phyloP scores from a whole-genome alignment of 2,113 vertebrate genomes.

The Elachura formosa region DNA sequence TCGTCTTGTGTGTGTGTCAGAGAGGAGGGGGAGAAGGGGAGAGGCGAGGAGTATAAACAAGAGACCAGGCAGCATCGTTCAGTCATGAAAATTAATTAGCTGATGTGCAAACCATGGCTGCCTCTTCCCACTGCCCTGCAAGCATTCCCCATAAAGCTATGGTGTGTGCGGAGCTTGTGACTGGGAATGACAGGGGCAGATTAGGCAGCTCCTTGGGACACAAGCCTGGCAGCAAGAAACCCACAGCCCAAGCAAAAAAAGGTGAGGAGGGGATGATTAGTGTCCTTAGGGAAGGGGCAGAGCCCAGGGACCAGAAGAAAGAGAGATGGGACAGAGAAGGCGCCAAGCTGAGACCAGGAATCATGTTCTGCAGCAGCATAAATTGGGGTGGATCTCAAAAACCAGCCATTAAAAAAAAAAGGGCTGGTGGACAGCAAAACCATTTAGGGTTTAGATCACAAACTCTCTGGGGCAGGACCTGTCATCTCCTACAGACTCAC shows the following conservation, averaged over 20 bases:
- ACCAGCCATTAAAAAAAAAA: not conserved
- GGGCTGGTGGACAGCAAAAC: not conserved
- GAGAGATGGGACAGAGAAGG: accelerated
- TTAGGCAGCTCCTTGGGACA: constrained; percentile 43
- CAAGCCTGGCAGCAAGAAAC: constrained; percentile 43
- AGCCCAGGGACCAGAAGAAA: not conserved
- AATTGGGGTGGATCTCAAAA: not conserved
- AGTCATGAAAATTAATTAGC: constrained; percentile 65
- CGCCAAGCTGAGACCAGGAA: not conserved
- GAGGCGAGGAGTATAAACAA: constrained; percentile 32
- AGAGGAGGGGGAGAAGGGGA: constrained; percentile 8
- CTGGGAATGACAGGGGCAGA: constrained; percentile 56
- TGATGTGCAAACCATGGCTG: constrained; percentile 47
- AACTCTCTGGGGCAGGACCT: not conserved
- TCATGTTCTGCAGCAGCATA: not conserved
- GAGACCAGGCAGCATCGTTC: constrained; percentile 46
- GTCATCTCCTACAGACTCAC: not conserved
- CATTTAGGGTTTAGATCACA: not conserved
- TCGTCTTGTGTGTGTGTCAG: constrained; percentile 55
- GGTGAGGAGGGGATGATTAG: not conserved
- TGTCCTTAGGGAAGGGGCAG: not conserved
- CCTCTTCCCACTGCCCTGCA: constrained; percentile 46
- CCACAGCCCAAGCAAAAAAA: not conserved
- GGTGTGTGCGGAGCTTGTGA: constrained; percentile 23
- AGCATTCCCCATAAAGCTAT: constrained; percentile 29